phyloP scores from a whole-genome alignment of 2,888 invertebrate genomes.

The Cybosia mesomella region DNA sequence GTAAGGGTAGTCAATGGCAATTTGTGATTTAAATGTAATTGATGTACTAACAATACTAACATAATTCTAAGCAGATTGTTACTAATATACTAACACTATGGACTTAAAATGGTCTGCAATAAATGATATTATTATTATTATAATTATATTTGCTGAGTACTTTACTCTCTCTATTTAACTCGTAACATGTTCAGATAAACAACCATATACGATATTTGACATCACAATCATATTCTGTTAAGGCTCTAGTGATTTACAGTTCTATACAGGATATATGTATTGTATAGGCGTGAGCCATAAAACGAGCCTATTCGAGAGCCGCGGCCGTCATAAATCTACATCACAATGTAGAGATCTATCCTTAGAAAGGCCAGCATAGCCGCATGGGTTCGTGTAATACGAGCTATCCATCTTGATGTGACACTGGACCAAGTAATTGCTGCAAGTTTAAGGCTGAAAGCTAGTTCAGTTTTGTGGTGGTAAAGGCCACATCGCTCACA shows the following conservation, averaged over 20 bases:
- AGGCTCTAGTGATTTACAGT: slow-evolving; percentile 42
- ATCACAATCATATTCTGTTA: slow-evolving; percentile 12
- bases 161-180: neutral
- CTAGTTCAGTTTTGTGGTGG: slow-evolving; percentile 5
- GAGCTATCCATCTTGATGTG: slow-evolving; percentile 64
- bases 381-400: slow-evolving; percentile 54
- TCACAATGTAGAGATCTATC: slow-evolving; percentile 37
- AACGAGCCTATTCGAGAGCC: slow-evolving; percentile 43
- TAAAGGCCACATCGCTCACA: too few relatives aligned
- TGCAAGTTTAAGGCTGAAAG: slow-evolving; percentile 20
- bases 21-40: too few relatives aligned
- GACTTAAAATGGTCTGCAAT: too few relatives aligned
- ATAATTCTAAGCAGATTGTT: too few relatives aligned
- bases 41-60: too few relatives aligned
- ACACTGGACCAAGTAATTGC: slow-evolving; percentile 65
- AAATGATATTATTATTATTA: too few relatives aligned
- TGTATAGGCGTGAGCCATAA: slow-evolving; percentile 43
- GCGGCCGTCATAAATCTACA: slow-evolving; percentile 59
- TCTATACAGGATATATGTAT: slow-evolving; percentile 39
- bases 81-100: too few relatives aligned
- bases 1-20: too few relatives aligned
- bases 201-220: neutral
- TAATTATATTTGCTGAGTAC: neutral
- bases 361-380: slow-evolving; percentile 45
- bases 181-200: slow-evolving; percentile 3